Conservation (phyloP, 2,888 invertebrate genomes). For the Amblyjoppa proteus region DNA sequence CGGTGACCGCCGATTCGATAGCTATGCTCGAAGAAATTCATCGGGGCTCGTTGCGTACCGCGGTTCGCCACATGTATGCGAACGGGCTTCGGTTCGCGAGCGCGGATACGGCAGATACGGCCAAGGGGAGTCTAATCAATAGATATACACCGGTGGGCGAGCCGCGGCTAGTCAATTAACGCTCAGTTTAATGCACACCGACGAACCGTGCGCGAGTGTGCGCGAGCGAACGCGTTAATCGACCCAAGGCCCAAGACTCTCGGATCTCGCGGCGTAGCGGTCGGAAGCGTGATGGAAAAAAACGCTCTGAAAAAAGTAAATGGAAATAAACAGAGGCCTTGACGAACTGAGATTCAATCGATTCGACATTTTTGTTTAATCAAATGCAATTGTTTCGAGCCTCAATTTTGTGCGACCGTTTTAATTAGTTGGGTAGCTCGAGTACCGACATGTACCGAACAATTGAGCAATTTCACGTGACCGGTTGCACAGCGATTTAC, state of each 20-base stretch:
- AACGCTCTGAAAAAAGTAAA: background rate
- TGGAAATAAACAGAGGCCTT: background rate
- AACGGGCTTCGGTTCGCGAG: background rate
- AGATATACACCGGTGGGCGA: background rate
- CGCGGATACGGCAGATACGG: background rate
- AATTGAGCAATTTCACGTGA: too few species aligned
- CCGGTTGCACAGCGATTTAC: background rate
- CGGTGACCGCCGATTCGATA: conserved; percentile 16
- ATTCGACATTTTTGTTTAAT: background rate
- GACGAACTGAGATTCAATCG: background rate
- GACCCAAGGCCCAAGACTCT: conserved; percentile 23
- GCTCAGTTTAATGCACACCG: conserved; percentile 40
- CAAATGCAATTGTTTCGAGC: background rate
- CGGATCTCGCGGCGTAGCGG: background rate
- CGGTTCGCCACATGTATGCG: conserved; percentile 16
- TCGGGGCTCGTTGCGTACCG: conserved; percentile 38
- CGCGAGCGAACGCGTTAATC: conserved; percentile 37
- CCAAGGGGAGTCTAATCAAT: background rate
- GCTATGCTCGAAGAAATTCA: conserved; percentile 24
- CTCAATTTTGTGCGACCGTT: background rate
- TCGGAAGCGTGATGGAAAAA: background rate
- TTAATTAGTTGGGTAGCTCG: too few species aligned
- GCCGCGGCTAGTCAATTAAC: conserved; percentile 49
- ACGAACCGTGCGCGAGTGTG: background rate
- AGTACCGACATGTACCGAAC: too few species aligned